Evolutionary conservation across 2,888 invertebrate species (phyloP), one percentile per base, ranked within the genome.

Genomic region (Sinopyrophorus schimmeli): DNA sequence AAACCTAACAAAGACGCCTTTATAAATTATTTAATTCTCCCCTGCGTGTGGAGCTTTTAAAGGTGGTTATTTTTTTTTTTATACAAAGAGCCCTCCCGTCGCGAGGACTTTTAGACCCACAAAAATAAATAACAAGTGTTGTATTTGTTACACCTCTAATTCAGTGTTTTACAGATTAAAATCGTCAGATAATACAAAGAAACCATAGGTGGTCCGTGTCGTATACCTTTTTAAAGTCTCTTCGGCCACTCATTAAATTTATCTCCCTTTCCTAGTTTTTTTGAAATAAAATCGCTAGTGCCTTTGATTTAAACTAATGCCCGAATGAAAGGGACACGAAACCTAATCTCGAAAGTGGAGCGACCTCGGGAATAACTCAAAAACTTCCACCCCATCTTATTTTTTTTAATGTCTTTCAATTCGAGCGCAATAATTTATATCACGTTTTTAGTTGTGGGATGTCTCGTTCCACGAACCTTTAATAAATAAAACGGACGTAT

Each of bases 141-240:
- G 41, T 24, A 42, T 42, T 38, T 49, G 38, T 49, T 52, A 47
- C 50, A 47, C 50, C 32, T 50, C 31, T 48, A 54, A 54, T 51
- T 48, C 44, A 32, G 26, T 51, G 54, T 54, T 57, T 38, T 47
- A 30, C 20, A 57, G 57, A 57, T 57, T 57, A 43, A 47, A 49
- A 46, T 47, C 35, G 42, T 28, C 20, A 42, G 57, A 57, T 57
- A 57, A 57, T 40, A 11, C 20, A 15, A 39, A n/a, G n/a, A n/a
- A 47, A 24, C 46, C 11, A 31, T 50, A 47, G 57, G 57, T 54
- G 54, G 57, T 54, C 54, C 34, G 37, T 34, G 38, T 48, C 50
- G 34, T 52, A 41, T 55, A 47, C 47, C 41, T 41, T 52, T 51
- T 42, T 38, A 34, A 46, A 27, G 24, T 6, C 23, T 43, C 21